Evolutionary conservation across 2,888 invertebrate species (phyloP), one percentile per base, ranked within the genome.

Genomic region (Harpagoxenus sublaevis): DNA sequence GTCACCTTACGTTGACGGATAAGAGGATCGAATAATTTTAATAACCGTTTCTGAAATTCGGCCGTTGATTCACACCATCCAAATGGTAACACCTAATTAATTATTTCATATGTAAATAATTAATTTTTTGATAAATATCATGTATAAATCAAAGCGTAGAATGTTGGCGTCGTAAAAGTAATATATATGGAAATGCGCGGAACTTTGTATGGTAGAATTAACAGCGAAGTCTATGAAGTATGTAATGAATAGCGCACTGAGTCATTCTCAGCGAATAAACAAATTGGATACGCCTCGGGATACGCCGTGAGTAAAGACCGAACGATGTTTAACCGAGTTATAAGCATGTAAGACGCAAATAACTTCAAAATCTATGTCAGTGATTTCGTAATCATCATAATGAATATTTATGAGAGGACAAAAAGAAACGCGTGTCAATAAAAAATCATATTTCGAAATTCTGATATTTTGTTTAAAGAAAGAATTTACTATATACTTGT

Each of bases 231-330:
- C 48, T 71, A 48, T 71, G 23, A 48, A 31, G 39, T 60, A 60
- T 60, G 28, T 57, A 66, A 78, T 78, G 23, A 79, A 70, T 60
- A 23, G 57, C 70, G 5, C 45, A 35, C 71, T 79, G 71, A 70
- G 18, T 79, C 73, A 79, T 79, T 55, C 31, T 12, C 35, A 23
- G 35, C 48, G 35, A 10, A 35, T 48, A 79, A 79, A 79, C 48
- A 79, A 74, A 42, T 60, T 45, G 45, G 45, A 45, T 74, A 74
- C 6, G 55, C 39, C 28, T 35, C 31, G 15, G n/a, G n/a, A 62
- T n/a, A 74, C 6, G 35, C n/a, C n/a, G 23, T 48, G 45, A 79
- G 31, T 78, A 45, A 57, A 78, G 35, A 70, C 15, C 45, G 18
- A 55, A 28, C 15, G 10, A 57, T 45, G 57, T 70, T 31, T 35